A percentile compares a stretch with the other conserved stretches of the same genome.
Conservation (phyloP, 2,113 vertebrate genomes). For the Amphilophus citrinellus region DNA sequence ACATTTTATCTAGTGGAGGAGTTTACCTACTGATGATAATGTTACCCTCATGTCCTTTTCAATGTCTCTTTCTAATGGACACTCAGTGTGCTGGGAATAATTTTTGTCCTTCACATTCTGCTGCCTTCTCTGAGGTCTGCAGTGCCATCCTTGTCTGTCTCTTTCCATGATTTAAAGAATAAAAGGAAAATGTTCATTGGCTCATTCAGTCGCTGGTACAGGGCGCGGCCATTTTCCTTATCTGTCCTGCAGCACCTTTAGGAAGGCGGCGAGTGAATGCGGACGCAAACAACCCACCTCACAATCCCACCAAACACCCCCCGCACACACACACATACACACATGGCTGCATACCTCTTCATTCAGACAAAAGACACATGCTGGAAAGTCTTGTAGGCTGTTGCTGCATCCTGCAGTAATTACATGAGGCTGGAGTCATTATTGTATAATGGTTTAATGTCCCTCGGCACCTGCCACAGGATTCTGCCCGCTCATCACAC, state of each 20-base stretch:
- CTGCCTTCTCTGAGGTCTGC: not conserved
- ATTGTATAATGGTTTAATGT: slow-evolving; percentile 48
- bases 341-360: slow-evolving; percentile 20
- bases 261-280: not conserved
- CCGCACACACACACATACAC: slow-evolving; percentile 3
- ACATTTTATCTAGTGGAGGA: not conserved
- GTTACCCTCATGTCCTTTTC: slow-evolving; percentile 9
- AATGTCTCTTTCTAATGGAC: slow-evolving; percentile 36
- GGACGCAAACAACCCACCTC: slow-evolving; percentile 37
- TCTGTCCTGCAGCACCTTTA: slow-evolving; percentile 56
- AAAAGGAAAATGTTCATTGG: slow-evolving; percentile 10
- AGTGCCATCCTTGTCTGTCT: slow-evolving; percentile 1
- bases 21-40: slow-evolving; percentile 6
- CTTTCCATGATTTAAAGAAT: not conserved
- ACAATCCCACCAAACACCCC: slow-evolving; percentile 8
- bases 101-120: slow-evolving; percentile 5
- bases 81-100: not conserved
- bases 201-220: slow-evolving; percentile 9
- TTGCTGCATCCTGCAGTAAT: slow-evolving; percentile 48
- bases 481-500: slow-evolving; percentile 27
- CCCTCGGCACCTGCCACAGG: slow-evolving; percentile 27
- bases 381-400: slow-evolving; percentile 28
- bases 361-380: slow-evolving; percentile 7
- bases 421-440: slow-evolving; percentile 44
- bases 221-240: slow-evolving; percentile 40